Evolutionary conservation across 53 echinoderm and acorn worm species (phyloP).

Genomic region (Hippasteria phrygiana): DNA sequence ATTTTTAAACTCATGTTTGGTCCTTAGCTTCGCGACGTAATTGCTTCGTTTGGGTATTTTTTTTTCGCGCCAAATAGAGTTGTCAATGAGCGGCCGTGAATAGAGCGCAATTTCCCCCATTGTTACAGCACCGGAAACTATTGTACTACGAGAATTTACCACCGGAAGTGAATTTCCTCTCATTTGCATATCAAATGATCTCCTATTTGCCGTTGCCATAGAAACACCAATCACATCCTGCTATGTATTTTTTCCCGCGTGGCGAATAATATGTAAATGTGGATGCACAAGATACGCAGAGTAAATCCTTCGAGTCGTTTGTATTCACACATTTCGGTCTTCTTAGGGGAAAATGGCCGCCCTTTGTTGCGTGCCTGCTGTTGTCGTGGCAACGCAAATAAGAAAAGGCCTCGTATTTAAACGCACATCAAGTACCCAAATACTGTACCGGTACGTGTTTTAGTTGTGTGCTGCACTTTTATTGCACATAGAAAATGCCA

Average conservation of each 20-base stretch:
- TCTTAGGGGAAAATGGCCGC: constrained; percentile 30
- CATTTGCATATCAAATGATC: constrained; percentile 54
- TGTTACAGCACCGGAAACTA: constrained; percentile 38
- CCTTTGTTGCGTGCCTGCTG: constrained; percentile 32
- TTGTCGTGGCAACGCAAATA: constrained; percentile 25
- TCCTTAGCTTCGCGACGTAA: background rate
- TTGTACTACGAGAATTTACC: constrained; percentile 20
- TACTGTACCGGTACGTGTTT: background rate
- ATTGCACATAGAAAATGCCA: background rate
- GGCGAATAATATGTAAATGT: constrained; percentile 15
- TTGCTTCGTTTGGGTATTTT: constrained; percentile 8
- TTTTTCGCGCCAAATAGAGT: background rate
- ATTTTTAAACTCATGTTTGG: too few species aligned
- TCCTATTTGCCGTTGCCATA: constrained; percentile 57
- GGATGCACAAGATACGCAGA: background rate
- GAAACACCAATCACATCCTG: constrained; percentile 56
- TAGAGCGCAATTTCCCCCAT: constrained; percentile 57
- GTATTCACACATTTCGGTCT: constrained; percentile 8
- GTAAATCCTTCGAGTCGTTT: constrained; percentile 1
- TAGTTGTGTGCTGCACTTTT: background rate
- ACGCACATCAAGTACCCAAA: background rate
- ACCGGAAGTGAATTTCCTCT: constrained; percentile 68
- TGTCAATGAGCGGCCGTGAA: constrained; percentile 5
- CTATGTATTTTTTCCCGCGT: background rate
- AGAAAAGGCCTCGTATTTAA: background rate